Evolutionary conservation across 2,797 vertebrate species (phyloP).

Genomic region (Jordanella pulchra): DNA sequence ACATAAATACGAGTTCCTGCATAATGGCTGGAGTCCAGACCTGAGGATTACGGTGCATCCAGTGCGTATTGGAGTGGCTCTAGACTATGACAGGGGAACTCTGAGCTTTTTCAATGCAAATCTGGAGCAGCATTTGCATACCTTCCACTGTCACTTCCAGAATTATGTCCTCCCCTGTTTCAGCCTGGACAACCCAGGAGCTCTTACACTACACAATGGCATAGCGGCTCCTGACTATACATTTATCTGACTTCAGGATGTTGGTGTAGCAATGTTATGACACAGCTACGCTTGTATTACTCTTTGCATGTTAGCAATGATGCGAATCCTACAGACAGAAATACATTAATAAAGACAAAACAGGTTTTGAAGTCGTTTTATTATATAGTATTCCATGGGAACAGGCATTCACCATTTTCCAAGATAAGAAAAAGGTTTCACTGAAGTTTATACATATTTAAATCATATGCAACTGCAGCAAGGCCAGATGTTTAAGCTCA

Average conservation of each 20-base stretch:
- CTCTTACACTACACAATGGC: slow-evolving; percentile 81
- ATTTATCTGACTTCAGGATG: slow-evolving; percentile 49
- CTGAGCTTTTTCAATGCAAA: slow-evolving; percentile 90
- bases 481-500: slow-evolving; percentile 36
- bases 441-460: slow-evolving; percentile 71
- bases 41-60: slow-evolving; percentile 88
- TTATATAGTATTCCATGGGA: slow-evolving; percentile 86
- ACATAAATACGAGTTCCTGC: slow-evolving; percentile 91
- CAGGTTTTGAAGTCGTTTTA: slow-evolving; percentile 60
- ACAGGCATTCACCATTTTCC: slow-evolving; percentile 82
- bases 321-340: background rate
- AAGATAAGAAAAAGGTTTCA: slow-evolving; percentile 77
- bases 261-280: background rate
- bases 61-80: slow-evolving; percentile 83
- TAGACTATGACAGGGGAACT: slow-evolving; percentile 85
- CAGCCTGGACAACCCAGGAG: slow-evolving; percentile 87
- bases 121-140: slow-evolving; percentile 87
- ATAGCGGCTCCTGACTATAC: slow-evolving; percentile 74
- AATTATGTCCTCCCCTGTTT: slow-evolving; percentile 90
- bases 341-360: slow-evolving; percentile 10
- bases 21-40: slow-evolving; percentile 87
- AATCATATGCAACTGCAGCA: slow-evolving; percentile 62
- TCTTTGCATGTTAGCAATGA: background rate
- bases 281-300: background rate
- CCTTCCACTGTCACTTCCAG: slow-evolving; percentile 82